A percentile compares a stretch with the other conserved stretches of the same genome.
These are phyloP conservation scores for Pristiophorus japonicus DNA, from an alignment of 2,113 vertebrate genomes.

Conservation along the genomic window DNA sequence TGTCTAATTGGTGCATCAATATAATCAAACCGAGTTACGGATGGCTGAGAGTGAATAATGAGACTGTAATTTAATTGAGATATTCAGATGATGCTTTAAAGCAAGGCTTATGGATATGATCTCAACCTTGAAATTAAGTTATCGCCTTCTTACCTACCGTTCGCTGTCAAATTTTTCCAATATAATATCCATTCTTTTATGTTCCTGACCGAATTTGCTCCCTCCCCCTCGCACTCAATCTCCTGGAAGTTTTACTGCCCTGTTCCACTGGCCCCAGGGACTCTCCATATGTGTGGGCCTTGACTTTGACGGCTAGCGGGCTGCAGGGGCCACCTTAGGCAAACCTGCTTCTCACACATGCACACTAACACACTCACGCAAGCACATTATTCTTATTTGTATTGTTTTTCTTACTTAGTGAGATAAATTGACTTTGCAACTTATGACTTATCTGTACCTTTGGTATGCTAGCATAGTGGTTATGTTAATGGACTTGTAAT, in stretches of 20 bases:
- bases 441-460: too few relatives aligned
- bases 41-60: neutral
- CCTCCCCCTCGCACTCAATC: neutral
- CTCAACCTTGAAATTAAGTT: conserved; percentile 25
- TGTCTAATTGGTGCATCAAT: neutral
- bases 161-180: neutral
- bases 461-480: too few relatives aligned
- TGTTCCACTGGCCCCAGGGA: too few relatives aligned
- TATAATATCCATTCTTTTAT: neutral
- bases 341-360: too few relatives aligned
- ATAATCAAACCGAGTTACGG: neutral
- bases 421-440: too few relatives aligned
- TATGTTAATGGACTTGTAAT: too few relatives aligned
- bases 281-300: too few relatives aligned
- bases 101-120: neutral
- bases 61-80: conserved; percentile 4
- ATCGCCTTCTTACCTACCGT: neutral
- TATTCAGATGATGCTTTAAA: neutral
- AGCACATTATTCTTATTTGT: neutral
- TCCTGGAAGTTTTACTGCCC: neutral
- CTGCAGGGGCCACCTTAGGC: too few relatives aligned
- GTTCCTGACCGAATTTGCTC: neutral
- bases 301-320: too few relatives aligned
- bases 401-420: neutral
- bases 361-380: neutral